These are phyloP conservation scores for Mesorhabditis sp. DNA, from an alignment of 2,888 invertebrate genomes.

Conservation along the genomic window DNA sequence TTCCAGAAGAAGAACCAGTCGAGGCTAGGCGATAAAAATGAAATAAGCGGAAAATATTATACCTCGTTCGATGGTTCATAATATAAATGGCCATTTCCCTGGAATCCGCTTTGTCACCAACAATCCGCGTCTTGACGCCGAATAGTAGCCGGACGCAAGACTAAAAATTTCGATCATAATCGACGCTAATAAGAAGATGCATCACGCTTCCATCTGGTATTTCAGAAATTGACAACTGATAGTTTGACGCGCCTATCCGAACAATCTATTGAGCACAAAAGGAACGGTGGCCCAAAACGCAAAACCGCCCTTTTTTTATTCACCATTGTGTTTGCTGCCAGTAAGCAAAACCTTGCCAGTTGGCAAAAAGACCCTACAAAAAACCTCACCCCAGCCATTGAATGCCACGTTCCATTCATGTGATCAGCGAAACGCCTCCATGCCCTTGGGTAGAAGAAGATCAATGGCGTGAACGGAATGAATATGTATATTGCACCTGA, in stretches of 20 bases:
- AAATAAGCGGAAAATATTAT: not conserved
- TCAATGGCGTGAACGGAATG: not conserved
- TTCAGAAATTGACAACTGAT: no score
- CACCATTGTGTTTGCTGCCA: no score
- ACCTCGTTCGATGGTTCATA: conserved; percentile 74
- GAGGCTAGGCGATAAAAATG: conserved; percentile 59
- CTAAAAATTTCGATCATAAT: conserved; percentile 28
- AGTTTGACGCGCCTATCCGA: no score
- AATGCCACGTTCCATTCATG: not conserved
- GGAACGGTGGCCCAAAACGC: no score
- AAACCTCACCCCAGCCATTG: not conserved
- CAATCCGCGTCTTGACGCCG: conserved; percentile 42
- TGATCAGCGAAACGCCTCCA: conserved; percentile 2
- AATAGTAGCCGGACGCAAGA: conserved; percentile 47
- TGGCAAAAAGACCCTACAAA: no score
- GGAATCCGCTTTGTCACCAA: conserved; percentile 58
- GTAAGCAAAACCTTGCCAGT: no score
- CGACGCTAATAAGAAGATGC: no score
- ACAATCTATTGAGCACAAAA: no score
- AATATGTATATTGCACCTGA: not conserved
- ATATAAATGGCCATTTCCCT: conserved; percentile 74
- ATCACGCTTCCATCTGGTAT: no score
- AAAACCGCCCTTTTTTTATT: no score
- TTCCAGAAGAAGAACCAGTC: conserved; percentile 90
- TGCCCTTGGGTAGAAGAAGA: not conserved